Evolutionary conservation across 1,140 invertebrate genomes (phyloP).

Genomic region (Temnothorax nylanderi): DNA sequence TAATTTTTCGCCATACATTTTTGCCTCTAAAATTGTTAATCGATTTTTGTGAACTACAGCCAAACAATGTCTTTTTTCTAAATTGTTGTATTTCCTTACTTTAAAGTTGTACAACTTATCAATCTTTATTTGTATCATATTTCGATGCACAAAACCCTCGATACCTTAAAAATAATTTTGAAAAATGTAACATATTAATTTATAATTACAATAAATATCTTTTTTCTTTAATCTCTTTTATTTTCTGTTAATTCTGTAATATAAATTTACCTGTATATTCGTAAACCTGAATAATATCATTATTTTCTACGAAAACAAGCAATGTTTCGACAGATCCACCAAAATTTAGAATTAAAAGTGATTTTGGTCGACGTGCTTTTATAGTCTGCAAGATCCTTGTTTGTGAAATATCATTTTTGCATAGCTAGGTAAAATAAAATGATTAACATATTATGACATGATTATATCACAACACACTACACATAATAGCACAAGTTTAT

Average conservation of each 20-base stretch:
- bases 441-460: neutral
- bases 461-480: neutral
- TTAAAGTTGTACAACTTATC: conserved; percentile 68
- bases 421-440: conserved; percentile 66
- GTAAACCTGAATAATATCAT: conserved; percentile 71
- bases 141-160: conserved; percentile 72
- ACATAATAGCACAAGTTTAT: neutral
- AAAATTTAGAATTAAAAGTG: conserved; percentile 74
- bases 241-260: conserved; percentile 9
- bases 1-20: conserved; percentile 83
- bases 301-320: conserved; percentile 76
- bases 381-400: conserved; percentile 74
- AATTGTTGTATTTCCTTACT: conserved; percentile 63
- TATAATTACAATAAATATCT: neutral
- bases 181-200: neutral
- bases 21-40: conserved; percentile 81
- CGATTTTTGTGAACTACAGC: conserved; percentile 70
- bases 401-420: conserved; percentile 21
- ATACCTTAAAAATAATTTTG: conserved; percentile 70
- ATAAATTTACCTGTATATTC: conserved; percentile 75
- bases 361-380: conserved; percentile 65
- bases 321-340: conserved; percentile 74
- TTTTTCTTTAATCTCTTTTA: neutral
- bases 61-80: conserved; percentile 70
- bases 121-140: conserved; percentile 70